A percentile compares a stretch with the other conserved stretches of the same genome.
phyloP scores from a whole-genome alignment of 1,140 invertebrate species.

The Dendrolimus punctatus region DNA sequence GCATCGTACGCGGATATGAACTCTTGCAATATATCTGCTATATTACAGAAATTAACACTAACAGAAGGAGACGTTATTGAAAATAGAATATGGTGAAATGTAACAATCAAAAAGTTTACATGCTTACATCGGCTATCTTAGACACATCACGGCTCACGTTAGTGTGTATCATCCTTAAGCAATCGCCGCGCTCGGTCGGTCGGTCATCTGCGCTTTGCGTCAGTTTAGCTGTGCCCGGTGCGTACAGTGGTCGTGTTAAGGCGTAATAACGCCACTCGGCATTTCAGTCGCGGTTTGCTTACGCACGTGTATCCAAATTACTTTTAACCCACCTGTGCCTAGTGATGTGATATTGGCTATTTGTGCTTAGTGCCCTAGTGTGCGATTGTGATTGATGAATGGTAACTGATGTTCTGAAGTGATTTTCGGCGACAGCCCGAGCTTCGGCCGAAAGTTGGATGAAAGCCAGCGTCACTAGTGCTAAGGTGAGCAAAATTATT shows the following conservation, averaged over 20 bases:
- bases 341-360: constrained; percentile 27
- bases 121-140: too few species aligned
- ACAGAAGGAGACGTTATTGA: too few species aligned
- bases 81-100: too few species aligned
- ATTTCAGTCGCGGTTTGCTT: constrained; percentile 43
- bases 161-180: constrained; percentile 1
- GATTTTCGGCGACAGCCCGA: constrained; percentile 53
- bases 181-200: constrained; percentile 20
- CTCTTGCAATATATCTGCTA: too few species aligned
- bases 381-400: constrained; percentile 25
- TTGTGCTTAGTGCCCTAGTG: constrained; percentile 18
- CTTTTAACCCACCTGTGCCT: not conserved
- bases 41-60: too few species aligned
- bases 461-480: constrained; percentile 57
- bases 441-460: constrained; percentile 55
- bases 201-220: constrained; percentile 20
- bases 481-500: constrained; percentile 53
- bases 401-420: constrained; percentile 24
- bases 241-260: constrained; percentile 53
- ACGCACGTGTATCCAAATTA: constrained; percentile 44
- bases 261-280: constrained; percentile 26
- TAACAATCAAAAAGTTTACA: too few species aligned
- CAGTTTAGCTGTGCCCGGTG: constrained; percentile 55
- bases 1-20: too few species aligned
- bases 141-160: too few species aligned